These are phyloP conservation scores for Budorcas taxicolor DNA, from an alignment of 2,113 vertebrate species.

Conservation along the genomic window DNA sequence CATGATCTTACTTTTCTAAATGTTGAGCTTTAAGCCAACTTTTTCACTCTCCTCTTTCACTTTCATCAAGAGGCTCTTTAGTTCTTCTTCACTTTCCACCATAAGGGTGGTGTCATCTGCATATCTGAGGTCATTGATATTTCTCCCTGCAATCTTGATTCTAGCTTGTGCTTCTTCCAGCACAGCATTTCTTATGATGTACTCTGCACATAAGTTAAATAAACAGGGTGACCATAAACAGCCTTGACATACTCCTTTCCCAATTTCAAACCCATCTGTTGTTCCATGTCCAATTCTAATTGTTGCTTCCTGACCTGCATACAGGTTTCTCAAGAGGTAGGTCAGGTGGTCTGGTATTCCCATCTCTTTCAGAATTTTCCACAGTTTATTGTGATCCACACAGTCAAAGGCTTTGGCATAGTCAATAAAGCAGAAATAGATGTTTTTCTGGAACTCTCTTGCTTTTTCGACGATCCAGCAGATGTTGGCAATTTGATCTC, in stretches of 20 bases:
- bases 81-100: background rate
- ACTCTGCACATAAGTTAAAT: background rate
- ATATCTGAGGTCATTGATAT: background rate
- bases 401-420: background rate
- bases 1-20: too few relatives aligned
- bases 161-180: background rate
- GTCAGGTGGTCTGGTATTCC: background rate
- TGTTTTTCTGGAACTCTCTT: background rate
- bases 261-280: rapidly evolving
- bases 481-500: background rate
- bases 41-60: background rate
- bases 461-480: rapidly evolving
- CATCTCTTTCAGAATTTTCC: background rate
- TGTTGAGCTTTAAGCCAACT: too few relatives aligned
- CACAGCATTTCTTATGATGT: background rate
- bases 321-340: background rate
- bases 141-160: background rate
- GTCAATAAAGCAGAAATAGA: background rate
- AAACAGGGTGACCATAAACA: background rate
- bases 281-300: background rate
- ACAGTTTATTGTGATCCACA: background rate
- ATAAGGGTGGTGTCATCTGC: background rate
- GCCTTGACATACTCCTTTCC: background rate
- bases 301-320: background rate
- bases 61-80: background rate